Base-by-base conservation (phyloP, 2,797 vertebrate species). In the Tragopan temminckii region DNA sequence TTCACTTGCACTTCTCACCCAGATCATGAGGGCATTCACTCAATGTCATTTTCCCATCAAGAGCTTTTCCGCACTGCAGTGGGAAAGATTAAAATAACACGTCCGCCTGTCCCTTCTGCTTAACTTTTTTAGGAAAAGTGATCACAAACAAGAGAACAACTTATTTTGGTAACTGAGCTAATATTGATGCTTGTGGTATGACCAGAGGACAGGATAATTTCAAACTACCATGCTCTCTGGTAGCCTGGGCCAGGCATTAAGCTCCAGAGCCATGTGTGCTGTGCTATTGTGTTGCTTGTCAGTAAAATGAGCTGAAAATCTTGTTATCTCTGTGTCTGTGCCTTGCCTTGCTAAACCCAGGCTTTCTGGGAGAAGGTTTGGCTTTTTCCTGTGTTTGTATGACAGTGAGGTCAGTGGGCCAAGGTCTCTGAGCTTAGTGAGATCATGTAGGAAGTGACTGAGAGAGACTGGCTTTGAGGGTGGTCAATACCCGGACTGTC, bases 1-100 rank as follows among this genome's bases (percentile, higher is more conserved):
- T 96, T 96, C 93, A 88, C 80, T 93, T 96, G 89, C 83, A 58
- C 85, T 95, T 93, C 76, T 91, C 69, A 92, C 80, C 88, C 70
- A 29, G 13, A 68, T 82, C 59, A 52, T 77, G 27, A 89, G 81
- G 70, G 74, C 5, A 5, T 89, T 90, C 9, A 1, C 75, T 91
- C 63, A 36, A 52, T 77, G 78, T 59, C 58, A 50, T 89, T 93
- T 95, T 95, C 78, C 75, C 83, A 89, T 68, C 24, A 36, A 81
- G 83, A 77, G 45, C 58, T 88, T 83, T 92, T 92, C 71, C 55
- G 80, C 21, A 48, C 36, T 1, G 3, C 50, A 53, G 62, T 75
- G 63, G 66, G 59, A 91, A 94, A 78, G 76, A 86, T 18, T 69
- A 89, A 95, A 89, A 85, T 79, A 93, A 71, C 57, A 71, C 2